Base-by-base conservation (phyloP, 2,797 vertebrate genomes). In the Phoeniculus purpureus region DNA sequence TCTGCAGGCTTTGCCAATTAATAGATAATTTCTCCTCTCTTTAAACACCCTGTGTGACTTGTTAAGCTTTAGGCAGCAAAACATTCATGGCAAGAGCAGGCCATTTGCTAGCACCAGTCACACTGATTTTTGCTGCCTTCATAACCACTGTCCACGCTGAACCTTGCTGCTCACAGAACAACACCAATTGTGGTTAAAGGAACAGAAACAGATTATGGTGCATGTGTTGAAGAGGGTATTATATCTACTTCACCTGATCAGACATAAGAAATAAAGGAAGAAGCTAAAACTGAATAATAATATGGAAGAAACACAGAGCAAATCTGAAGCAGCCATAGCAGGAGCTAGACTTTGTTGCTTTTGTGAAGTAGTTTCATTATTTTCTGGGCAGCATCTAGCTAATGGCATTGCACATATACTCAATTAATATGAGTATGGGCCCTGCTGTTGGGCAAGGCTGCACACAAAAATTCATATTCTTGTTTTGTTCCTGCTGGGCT, bases 51-150 rank as follows among this genome's bases (percentile, higher is more conserved):
- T 64, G 9, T 31, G 66, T 90, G 80, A 79, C 75, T 89, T 92
- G 75, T 82, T 76, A 76, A 83, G 92, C 77, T 92, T 87, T 61
- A 77, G 82, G 87, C 85, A 94, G 90, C 64, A 85, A 81, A 67
- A 29, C 21, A 17, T 58, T 85, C 68, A 21, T 47, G 71, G 85
- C 40, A 83, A 73, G 54, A 89, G 71, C 79, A 75, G 73, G 47
- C 29, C 51, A 17, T 68, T 87, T 59, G 17, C 58, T 25, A 77
- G 52, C 62, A 89, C 64, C 77, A 79, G 58, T 86, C 87, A 81
- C 76, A 85, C 67, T 74, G 84, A 93, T 80, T 94, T 87, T 55
- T 94, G n/a, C 68, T 76, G 58, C 80, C 77, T 84, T 80, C 47
- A 77, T 64, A 75, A 73, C 40, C 58, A 17, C 47, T 52, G 67